Evolutionary conservation across 2,797 vertebrate genomes (phyloP), one percentile per base, ranked within the genome.

Genomic region (Chiroxiphia lanceolata): DNA sequence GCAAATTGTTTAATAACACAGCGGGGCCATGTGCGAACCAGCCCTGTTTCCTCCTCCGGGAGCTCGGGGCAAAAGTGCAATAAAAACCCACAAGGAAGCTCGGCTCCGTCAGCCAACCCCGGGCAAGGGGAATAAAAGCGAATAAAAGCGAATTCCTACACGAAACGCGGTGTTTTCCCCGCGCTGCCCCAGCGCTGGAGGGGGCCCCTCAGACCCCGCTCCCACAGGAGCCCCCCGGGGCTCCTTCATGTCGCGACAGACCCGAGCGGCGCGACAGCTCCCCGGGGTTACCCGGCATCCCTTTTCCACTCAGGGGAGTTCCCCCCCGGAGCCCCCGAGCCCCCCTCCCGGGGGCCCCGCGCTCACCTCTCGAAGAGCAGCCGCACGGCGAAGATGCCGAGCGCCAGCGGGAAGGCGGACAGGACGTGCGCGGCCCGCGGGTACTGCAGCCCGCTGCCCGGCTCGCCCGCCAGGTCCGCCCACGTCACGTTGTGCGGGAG

Each of bases 401-500:
- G 96, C 9, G 99, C 99, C 95, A 99, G 93, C 22, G 99, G 99
- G 72, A 99, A 96, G 19, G 98, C 99, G 82, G 90, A 97, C 14
- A 98, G 92, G 53, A 99, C 89, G 80, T 99, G 97, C 48, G 96
- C 83, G 47, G 98, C 94, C 65, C 96, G 98, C 31, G 95, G 95
- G 87, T 96, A 95, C 34, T 80, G 91, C 75, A 70, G 26, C 42
- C 56, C 81, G 27, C 87, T 97, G 95, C 93, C 93, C 97, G 22
- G 97, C 95, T 89, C 97, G 86, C 80, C 92, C 89, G 98, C 98
- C 90, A 99, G 93, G 95, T 99, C 98, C 53, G 98, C 98, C 99
- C 99, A 99, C 72, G 98, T 99, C 77, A 99, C 98, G 97, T 99
- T 99, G 91, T 98, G 98, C 13, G 99, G 99, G 92, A 99, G 97